phyloP scores from a whole-genome alignment of 2,113 vertebrate species.

The Nesogale talazaci region DNA sequence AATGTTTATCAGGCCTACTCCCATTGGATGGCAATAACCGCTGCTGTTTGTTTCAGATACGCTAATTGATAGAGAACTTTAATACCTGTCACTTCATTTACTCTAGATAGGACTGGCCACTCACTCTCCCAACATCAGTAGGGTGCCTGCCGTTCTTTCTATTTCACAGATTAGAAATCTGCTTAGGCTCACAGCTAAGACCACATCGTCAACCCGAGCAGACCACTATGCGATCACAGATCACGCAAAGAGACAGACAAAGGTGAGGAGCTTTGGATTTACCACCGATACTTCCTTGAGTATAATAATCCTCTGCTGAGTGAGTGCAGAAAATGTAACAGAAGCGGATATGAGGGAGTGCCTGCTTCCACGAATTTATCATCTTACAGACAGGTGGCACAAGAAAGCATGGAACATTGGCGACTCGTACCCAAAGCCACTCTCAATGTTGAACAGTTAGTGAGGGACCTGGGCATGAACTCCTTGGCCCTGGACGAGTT shows the following conservation, averaged over 20 bases:
- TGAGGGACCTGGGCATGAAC: too few species aligned
- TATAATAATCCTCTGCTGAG: background rate
- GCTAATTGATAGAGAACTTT: too few species aligned
- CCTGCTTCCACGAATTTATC: too few species aligned
- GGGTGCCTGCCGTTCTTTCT: background rate
- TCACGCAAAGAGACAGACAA: accelerated
- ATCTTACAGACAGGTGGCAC: too few species aligned
- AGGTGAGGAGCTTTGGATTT: too few species aligned
- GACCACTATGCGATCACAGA: background rate
- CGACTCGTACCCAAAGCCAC: too few species aligned
- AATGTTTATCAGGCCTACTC: background rate
- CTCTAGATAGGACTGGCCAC: too few species aligned
- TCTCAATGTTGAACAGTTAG: background rate
- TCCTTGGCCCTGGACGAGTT: background rate
- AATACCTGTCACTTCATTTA: accelerated
- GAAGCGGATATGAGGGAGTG: background rate
- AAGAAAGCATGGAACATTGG: background rate
- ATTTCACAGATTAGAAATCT: background rate
- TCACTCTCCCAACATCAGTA: background rate
- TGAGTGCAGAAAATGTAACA: background rate
- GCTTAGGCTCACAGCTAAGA: background rate
- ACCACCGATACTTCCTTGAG: background rate
- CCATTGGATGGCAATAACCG: background rate
- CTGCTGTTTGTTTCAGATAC: background rate
- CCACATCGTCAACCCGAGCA: too few species aligned